Percentiles rank a stretch among this genome's conserved stretches.
These are phyloP conservation scores for Achroia grisella DNA, from an alignment of 1,140 invertebrate species.

Conservation along the genomic window DNA sequence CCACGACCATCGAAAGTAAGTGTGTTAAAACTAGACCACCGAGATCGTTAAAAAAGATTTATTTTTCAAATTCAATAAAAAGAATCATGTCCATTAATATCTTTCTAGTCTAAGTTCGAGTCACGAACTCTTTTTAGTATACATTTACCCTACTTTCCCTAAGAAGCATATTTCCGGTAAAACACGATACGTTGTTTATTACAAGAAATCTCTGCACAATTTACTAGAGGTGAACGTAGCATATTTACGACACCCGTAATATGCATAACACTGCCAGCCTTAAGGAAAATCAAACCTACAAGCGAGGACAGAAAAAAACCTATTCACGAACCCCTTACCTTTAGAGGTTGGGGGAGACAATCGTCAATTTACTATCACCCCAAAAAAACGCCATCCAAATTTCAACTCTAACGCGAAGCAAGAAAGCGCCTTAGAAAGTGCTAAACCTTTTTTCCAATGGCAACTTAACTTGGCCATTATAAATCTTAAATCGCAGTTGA, in stretches of 20 bases:
- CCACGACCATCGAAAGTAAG: too few relatives aligned
- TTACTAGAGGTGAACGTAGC: conserved; percentile 8
- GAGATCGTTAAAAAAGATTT: too few relatives aligned
- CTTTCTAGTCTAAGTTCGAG: too few relatives aligned
- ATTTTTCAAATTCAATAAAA: too few relatives aligned
- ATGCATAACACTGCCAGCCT: conserved; percentile 13
- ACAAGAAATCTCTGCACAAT: conserved; percentile 9
- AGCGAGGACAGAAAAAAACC: conserved; percentile 7
- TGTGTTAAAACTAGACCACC: too few relatives aligned
- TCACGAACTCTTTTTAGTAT: background rate
- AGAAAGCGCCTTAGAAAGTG: background rate
- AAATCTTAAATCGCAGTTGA: conserved; percentile 36
- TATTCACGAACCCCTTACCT: conserved; percentile 13
- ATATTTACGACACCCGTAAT: conserved; percentile 11
- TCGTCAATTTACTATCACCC: background rate
- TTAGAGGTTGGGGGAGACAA: conserved; percentile 6
- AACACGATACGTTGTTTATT: conserved; percentile 1
- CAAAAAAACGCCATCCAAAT: background rate
- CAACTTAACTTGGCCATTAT: conserved; percentile 14
- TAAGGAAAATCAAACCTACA: conserved; percentile 7
- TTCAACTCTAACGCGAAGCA: background rate
- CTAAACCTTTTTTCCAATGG: background rate
- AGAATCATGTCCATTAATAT: too few relatives aligned
- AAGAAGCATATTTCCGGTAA: background rate
- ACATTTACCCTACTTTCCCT: background rate